Conservation (phyloP, 2,113 vertebrate genomes). For the Paratilapia polleni region DNA sequence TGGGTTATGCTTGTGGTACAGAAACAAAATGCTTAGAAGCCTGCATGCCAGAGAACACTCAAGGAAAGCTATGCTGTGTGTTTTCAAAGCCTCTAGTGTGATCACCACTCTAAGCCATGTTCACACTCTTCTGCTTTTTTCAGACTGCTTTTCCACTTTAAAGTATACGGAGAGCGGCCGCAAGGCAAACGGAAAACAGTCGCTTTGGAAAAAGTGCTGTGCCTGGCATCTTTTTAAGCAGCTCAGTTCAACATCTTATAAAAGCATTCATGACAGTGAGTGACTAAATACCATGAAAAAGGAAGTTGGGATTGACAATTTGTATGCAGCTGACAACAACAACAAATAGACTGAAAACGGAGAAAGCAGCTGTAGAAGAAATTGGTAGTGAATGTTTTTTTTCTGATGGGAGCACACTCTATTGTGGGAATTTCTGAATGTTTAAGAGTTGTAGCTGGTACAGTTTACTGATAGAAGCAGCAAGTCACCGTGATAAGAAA, state of each 20-base stretch:
- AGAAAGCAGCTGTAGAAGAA: conserved; percentile 14
- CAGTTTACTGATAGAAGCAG: conserved; percentile 37
- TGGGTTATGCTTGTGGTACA: conserved; percentile 27
- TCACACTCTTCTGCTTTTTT: conserved; percentile 30
- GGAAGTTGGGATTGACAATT: conserved; percentile 15
- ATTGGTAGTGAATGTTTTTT: conserved; percentile 14
- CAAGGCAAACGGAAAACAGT: conserved; percentile 39
- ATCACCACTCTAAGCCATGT: conserved; percentile 40
- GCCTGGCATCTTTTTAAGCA: conserved; percentile 48
- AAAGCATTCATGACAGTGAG: conserved; percentile 43
- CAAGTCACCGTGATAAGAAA: conserved; percentile 29
- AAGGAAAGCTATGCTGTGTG: not conserved
- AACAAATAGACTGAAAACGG: conserved; percentile 23
- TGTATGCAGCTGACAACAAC: conserved; percentile 24
- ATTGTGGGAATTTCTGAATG: conserved; percentile 30
- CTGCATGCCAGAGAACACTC: conserved; percentile 28
- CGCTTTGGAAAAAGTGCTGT: conserved; percentile 42
- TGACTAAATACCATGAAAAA: conserved; percentile 44
- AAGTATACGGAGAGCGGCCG: conserved; percentile 2
- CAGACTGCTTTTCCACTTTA: conserved; percentile 31
- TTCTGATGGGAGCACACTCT: not conserved
- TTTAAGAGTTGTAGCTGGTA: conserved; percentile 16
- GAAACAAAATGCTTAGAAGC: conserved; percentile 31
- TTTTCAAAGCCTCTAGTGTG: conserved; percentile 40
- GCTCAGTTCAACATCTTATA: conserved; percentile 19